Evolutionary conservation across 2,888 invertebrate genomes (phyloP), one percentile per base, ranked within the genome.

Genomic region (Scaeva pyrastri): DNA sequence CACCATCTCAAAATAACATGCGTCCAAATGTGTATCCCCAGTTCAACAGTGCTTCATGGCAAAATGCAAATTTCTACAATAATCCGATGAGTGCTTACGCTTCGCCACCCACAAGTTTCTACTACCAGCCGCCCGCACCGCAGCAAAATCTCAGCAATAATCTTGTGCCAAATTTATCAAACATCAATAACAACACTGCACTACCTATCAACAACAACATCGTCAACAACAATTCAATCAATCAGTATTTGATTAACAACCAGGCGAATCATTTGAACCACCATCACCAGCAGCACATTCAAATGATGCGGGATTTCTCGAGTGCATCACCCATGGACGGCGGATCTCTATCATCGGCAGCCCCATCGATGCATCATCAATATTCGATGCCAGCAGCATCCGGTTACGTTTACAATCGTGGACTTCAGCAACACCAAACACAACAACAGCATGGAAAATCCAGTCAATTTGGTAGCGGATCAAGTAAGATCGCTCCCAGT

Each of bases 11-110:
- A n/a, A 71, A 80, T 41, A 72, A 81, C 16, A 56, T 86, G 45
- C 76, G 56, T n/a, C 77, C 23, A 58, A 58, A 73, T 43, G 43
- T 76, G 4, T 75, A 88, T 39, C 91, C 91, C 0, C 91, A 92
- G 71, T 92, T 91, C 68, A 91, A 91, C 79, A 91, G 92, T 31
- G 91, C 91, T 39, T 91, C 91, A 52, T 92, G 92, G 92, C 91
- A 92, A 74, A 91, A 90, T 80, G 91, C 92, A 10, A 92, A 91
- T 71, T 91, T 91, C 74, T 92, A 91, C 87, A 91, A 91, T 52
- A 92, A 91, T 85, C 91, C 91, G 16, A 73, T 91, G 75, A 91
- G 91, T 81, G 89, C 91, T 36, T 91, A 91, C 76, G 85, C 85
- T 68, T 73, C 76, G n/a, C 68, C 81, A n/a, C 85, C 85, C 19